phyloP scores from a whole-genome alignment of 2,797 vertebrate genomes.

The Halcyon leucocephala region DNA sequence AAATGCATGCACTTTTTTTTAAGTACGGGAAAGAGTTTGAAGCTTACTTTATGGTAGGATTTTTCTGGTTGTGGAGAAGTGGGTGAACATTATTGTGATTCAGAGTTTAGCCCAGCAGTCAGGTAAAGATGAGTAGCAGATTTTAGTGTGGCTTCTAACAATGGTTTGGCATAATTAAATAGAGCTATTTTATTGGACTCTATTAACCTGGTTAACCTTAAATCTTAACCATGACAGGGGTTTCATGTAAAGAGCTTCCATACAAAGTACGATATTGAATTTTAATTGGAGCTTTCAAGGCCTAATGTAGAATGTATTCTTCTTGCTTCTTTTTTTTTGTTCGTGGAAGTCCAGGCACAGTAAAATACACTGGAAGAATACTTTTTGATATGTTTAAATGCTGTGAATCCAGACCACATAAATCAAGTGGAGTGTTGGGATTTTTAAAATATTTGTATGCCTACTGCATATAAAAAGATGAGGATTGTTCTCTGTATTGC shows the following conservation, averaged over 20 bases:
- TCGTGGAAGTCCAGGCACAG: background rate
- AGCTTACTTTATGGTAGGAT: background rate
- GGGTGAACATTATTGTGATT: background rate
- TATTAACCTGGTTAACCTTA: slow-evolving; percentile 75
- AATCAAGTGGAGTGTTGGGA: background rate
- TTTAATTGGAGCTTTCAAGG: slow-evolving; percentile 70
- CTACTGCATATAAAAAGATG: rapidly evolving
- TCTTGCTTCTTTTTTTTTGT: background rate
- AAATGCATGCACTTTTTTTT: background rate
- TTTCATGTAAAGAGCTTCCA: slow-evolving; percentile 62
- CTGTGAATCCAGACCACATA: background rate
- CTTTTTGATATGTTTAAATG: background rate
- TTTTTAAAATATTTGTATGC: background rate
- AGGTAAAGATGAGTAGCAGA: slow-evolving; percentile 33
- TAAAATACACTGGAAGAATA: background rate
- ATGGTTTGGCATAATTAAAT: slow-evolving; percentile 46
- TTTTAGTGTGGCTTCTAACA: slow-evolving; percentile 26
- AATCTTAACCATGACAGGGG: slow-evolving; percentile 61
- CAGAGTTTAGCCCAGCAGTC: background rate
- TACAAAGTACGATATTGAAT: slow-evolving; percentile 59
- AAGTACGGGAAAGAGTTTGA: background rate
- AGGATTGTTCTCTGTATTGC: background rate
- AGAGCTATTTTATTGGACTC: slow-evolving; percentile 66
- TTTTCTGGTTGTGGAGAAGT: background rate
- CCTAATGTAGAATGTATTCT: background rate